These are phyloP conservation scores for Drosophila vallismaia DNA, from an alignment of 2,888 invertebrate genomes.

Conservation along the genomic window DNA sequence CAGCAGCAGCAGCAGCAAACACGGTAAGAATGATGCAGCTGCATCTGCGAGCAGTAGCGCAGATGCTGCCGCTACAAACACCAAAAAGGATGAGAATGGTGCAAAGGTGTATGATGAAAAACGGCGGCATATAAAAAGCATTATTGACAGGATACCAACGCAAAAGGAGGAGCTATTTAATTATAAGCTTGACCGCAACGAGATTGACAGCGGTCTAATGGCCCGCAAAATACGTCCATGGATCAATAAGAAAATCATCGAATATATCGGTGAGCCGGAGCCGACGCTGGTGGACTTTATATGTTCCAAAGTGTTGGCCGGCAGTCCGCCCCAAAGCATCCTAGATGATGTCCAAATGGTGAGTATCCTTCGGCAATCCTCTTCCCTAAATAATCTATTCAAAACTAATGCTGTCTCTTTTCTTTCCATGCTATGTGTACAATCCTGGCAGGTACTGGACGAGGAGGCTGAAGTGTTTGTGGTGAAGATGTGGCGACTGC, in stretches of 20 bases:
- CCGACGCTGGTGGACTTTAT: slow-evolving; percentile 99
- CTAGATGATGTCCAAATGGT: slow-evolving; percentile 99
- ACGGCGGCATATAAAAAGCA: slow-evolving; percentile 96
- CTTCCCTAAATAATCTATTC: background rate
- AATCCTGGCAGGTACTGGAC: slow-evolving; percentile 93
- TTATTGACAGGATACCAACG: slow-evolving; percentile 99
- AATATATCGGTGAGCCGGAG: slow-evolving; percentile 99
- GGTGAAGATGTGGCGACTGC: slow-evolving; percentile 99
- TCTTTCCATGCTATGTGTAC: background rate
- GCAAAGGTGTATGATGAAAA: slow-evolving; percentile 95
- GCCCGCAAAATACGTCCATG: slow-evolving; percentile 98
- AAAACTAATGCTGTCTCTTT: background rate
- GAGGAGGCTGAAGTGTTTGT: slow-evolving; percentile 99
- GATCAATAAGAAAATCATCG: slow-evolving; percentile 99
- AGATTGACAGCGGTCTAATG: slow-evolving; percentile 92
- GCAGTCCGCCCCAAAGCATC: slow-evolving; percentile 96
- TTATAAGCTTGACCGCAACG: slow-evolving; percentile 95
- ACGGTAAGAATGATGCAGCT: slow-evolving; percentile 76
- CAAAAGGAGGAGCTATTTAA: slow-evolving; percentile 98
- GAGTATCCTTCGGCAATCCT: slow-evolving; percentile 59
- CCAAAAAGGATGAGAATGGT: slow-evolving; percentile 86
- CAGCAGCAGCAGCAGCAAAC: slow-evolving; percentile 53
- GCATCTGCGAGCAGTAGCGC: slow-evolving; percentile 57
- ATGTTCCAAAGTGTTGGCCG: slow-evolving; percentile 98
- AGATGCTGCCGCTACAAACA: slow-evolving; percentile 68